Evolutionary conservation across 2,797 vertebrate species (phyloP), one percentile per base, ranked within the genome.

Genomic region (Phylloscopus collybita): DNA sequence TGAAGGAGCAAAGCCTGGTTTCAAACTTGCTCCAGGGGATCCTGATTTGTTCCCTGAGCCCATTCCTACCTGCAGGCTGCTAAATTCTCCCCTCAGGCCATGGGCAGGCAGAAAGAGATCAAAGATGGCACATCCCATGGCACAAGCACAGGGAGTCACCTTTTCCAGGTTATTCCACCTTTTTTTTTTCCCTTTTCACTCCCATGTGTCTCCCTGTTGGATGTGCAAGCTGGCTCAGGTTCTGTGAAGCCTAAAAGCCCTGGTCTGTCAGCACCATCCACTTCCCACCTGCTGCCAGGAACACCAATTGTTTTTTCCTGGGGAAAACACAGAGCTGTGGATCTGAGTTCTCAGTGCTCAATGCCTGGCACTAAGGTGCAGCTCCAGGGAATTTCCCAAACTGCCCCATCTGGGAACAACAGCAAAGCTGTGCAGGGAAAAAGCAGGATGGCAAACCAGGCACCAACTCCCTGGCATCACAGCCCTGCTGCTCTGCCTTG

Each of bases 271-370:
- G 15, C 45, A 50, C 6, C 61, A 64, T 8, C 40, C 16, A 22
- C 36, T 42, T 30, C 19, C 27, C 36, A 13, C 17, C 57, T 72
- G 66, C 59, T 6, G 6, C 40, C 56, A 85, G 45, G 30, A 56
- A 38, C 49, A 70, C 3, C 4, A 22, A 14, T 3, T 56, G 64
- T 0, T 25, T 42, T 76, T 60, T 34, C 61, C 9, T 34, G 10
- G 17, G 15, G 59, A 4, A 25, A 53, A 61, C 45, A 13, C 1
- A 1, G 15, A 86, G 64, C 51, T 1, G 8, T 5, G 44, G 59
- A 74, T 34, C 23, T 0, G 0, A 93, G 70, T 13, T 80, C 36
- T 56, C 62, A 51, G 11, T 9, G 13, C 7, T 1, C 2, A 0
- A 27, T 19, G 53, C 32, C 59, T 65, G 64, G 72, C 49, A 66